Percentiles rank a stretch among this genome's conserved stretches.
phyloP scores from a whole-genome alignment of 2,113 vertebrate species.

The Oncorhynchus keta region DNA sequence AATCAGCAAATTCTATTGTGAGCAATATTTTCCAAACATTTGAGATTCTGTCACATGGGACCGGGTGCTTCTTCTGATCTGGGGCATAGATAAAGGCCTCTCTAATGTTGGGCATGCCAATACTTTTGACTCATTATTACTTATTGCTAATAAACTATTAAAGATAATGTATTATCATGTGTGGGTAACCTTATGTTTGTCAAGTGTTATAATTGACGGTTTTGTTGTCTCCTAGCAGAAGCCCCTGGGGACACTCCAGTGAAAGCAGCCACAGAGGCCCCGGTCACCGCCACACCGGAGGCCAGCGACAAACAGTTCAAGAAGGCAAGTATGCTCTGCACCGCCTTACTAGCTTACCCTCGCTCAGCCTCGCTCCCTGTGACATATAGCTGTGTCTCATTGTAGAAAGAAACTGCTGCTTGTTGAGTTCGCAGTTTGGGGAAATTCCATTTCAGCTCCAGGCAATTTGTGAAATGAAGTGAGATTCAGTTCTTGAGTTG shows the following conservation, averaged over 20 bases:
- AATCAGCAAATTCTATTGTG: neutral
- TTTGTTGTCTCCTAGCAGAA: constrained; percentile 74
- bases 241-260: constrained; percentile 84
- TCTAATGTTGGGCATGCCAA: neutral
- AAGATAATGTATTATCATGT: neutral
- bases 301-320: constrained; percentile 86
- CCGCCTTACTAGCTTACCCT: neutral
- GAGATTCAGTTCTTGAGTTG: neutral
- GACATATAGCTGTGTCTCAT: no score
- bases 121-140: no score
- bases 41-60: constrained; percentile 19
- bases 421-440: neutral
- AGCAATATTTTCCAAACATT: constrained; percentile 54
- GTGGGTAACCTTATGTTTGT: neutral
- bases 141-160: neutral
- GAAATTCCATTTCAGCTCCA: neutral
- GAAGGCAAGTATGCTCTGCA: constrained; percentile 80
- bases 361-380: neutral
- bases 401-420: neutral
- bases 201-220: neutral
- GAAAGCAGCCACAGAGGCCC: constrained; percentile 84
- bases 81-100: neutral
- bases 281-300: constrained; percentile 72
- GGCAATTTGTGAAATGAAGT: neutral
- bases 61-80: neutral